phyloP scores from a whole-genome alignment of 2,797 vertebrate species.

The Geotrypetes seraphini region DNA sequence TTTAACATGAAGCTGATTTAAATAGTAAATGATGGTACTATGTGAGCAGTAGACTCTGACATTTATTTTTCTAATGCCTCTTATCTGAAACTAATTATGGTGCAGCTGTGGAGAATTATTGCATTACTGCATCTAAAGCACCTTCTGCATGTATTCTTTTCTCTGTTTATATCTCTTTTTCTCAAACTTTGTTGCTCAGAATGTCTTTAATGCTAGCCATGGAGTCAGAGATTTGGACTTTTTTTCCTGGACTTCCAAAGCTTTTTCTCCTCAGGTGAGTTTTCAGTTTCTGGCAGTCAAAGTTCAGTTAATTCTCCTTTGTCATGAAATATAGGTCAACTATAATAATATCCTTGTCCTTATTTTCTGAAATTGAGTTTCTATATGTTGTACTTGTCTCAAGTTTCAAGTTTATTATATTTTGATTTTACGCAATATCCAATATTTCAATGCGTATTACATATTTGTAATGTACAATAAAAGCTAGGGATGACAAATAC shows the following conservation, averaged over 20 bases:
- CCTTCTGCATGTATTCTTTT: slow-evolving; percentile 50
- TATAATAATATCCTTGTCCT: too few species aligned
- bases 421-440: too few species aligned
- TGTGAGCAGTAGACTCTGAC: slow-evolving; percentile 24
- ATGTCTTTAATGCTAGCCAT: slow-evolving; percentile 97
- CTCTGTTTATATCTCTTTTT: slow-evolving; percentile 79
- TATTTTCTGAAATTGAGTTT: too few species aligned
- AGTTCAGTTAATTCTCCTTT: too few species aligned
- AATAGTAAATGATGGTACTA: slow-evolving; percentile 30
- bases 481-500: too few species aligned
- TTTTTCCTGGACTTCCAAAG: slow-evolving; percentile 92
- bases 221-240: slow-evolving; percentile 93
- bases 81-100: slow-evolving; percentile 7
- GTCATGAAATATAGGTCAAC: too few species aligned
- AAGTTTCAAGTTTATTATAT: too few species aligned
- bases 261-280: slow-evolving; percentile 91
- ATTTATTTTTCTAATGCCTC: slow-evolving; percentile 19
- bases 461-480: too few species aligned
- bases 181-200: slow-evolving; percentile 90
- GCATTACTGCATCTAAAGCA: slow-evolving; percentile 16
- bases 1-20: slow-evolving; percentile 34
- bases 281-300: too few species aligned
- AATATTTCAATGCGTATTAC: too few species aligned
- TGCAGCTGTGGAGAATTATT: slow-evolving; percentile 23
- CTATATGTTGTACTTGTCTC: too few species aligned